These are phyloP conservation scores for Tetheella fluctuosa DNA, from an alignment of 2,888 invertebrate genomes.

Conservation along the genomic window DNA sequence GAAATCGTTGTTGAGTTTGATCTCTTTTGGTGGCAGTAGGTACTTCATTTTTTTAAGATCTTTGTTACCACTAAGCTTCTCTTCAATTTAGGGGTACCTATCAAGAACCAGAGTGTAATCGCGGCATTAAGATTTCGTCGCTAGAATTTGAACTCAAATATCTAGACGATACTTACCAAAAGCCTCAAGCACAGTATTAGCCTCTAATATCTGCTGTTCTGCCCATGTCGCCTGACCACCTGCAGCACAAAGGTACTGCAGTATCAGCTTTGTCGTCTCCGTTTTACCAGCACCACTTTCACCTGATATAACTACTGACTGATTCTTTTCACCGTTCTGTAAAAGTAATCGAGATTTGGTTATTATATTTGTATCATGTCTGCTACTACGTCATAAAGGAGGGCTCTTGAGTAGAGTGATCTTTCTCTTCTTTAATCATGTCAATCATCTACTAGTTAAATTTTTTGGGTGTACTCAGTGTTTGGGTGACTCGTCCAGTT, in stretches of 20 bases:
- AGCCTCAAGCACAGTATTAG: slow-evolving; percentile 96
- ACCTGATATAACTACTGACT: slow-evolving; percentile 96
- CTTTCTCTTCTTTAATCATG: too few relatives aligned
- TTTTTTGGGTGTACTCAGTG: too few relatives aligned
- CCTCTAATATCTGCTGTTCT: slow-evolving; percentile 97
- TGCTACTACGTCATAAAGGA: too few relatives aligned
- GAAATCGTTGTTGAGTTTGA: too few relatives aligned
- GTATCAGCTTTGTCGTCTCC: slow-evolving; percentile 95
- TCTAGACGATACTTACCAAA: slow-evolving; percentile 86
- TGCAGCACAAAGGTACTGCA: slow-evolving; percentile 96
- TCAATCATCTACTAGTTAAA: too few relatives aligned
- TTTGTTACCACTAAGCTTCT: background rate
- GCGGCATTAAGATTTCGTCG: background rate
- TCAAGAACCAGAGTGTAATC: too few relatives aligned
- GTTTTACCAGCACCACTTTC: slow-evolving; percentile 98
- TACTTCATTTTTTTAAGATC: too few relatives aligned
- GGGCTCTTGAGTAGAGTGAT: too few relatives aligned
- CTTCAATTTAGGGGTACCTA: too few relatives aligned
- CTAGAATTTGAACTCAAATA: background rate
- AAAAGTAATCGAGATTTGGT: slow-evolving; percentile 11
- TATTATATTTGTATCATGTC: too few relatives aligned
- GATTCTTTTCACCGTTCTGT: slow-evolving; percentile 82
- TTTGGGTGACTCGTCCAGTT: too few relatives aligned
- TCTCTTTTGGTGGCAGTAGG: too few relatives aligned
- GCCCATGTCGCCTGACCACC: slow-evolving; percentile 92